Percentiles rank a stretch among this genome's conserved stretches.
Conservation (phyloP, 2,888 invertebrate genomes). For the Coleophora flavipennella region DNA sequence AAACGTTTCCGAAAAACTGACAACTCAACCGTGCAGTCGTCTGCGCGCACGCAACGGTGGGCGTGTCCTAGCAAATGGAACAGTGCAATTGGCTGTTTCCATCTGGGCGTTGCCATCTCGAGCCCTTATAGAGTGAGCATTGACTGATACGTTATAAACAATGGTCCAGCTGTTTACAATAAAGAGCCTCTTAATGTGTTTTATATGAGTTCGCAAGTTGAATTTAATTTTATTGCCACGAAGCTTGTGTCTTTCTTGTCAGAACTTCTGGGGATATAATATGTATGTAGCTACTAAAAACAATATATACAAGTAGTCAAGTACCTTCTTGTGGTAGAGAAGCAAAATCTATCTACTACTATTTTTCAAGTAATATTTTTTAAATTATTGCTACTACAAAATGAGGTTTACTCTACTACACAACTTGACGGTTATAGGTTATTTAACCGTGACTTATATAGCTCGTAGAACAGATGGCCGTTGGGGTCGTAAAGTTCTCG, state of each 20-base stretch:
- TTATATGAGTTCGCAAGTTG: conserved; percentile 60
- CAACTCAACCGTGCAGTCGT: conserved; percentile 26
- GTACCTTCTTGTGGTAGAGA: no score
- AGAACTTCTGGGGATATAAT: background rate
- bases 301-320: no score
- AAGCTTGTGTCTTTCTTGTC: conserved; percentile 46
- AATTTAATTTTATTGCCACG: conserved; percentile 53
- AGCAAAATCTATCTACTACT: no score
- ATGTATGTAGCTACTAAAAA: no score
- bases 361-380: no score
- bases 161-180: conserved; percentile 64
- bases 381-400: no score
- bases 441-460: no score
- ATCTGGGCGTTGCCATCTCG: conserved; percentile 39
- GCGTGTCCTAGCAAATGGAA: conserved; percentile 40
- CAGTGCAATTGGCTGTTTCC: conserved; percentile 37
- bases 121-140: conserved; percentile 50
- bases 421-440: no score
- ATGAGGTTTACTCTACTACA: no score
- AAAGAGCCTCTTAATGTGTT: conserved; percentile 63
- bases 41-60: conserved; percentile 50
- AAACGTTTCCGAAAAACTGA: conserved; percentile 56
- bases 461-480: no score
- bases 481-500: no score
- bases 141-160: conserved; percentile 59